phyloP scores from a whole-genome alignment of 2,113 vertebrate species.

The Elaphurus davidianus region DNA sequence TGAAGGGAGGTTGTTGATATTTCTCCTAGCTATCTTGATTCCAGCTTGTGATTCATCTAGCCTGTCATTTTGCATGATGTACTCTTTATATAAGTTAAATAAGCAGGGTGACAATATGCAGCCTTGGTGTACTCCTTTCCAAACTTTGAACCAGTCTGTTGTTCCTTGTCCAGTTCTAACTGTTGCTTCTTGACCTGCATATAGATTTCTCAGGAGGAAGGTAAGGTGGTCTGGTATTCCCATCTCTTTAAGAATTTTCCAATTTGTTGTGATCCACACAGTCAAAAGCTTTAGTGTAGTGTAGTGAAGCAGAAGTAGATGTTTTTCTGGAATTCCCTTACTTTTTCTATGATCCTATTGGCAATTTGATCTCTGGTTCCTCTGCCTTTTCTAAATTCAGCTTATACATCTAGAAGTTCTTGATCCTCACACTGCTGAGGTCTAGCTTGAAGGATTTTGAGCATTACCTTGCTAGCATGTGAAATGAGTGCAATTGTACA shows the following conservation, averaged over 20 bases:
- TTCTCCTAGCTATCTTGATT: background rate
- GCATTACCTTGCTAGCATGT: background rate
- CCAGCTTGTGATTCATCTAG: background rate
- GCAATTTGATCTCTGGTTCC: background rate
- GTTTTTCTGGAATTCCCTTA: background rate
- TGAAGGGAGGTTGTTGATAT: background rate
- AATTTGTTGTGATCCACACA: background rate
- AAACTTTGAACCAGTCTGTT: background rate
- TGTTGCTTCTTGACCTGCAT: background rate
- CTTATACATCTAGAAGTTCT: background rate
- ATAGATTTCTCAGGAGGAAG: background rate
- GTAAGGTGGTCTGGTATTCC: background rate
- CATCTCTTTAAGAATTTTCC: background rate
- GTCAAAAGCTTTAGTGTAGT: background rate
- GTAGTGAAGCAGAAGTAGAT: background rate
- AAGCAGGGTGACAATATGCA: background rate
- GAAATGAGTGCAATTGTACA: background rate
- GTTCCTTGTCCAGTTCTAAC: background rate
- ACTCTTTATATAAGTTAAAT: background rate
- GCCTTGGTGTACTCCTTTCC: background rate
- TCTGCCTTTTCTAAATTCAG: background rate
- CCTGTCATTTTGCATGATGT: background rate
- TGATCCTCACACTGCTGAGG: background rate
- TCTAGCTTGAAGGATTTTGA: background rate
- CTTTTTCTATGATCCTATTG: background rate